Conservation (phyloP, 2,888 invertebrate genomes). For the Chrysomela aeneicollis region DNA sequence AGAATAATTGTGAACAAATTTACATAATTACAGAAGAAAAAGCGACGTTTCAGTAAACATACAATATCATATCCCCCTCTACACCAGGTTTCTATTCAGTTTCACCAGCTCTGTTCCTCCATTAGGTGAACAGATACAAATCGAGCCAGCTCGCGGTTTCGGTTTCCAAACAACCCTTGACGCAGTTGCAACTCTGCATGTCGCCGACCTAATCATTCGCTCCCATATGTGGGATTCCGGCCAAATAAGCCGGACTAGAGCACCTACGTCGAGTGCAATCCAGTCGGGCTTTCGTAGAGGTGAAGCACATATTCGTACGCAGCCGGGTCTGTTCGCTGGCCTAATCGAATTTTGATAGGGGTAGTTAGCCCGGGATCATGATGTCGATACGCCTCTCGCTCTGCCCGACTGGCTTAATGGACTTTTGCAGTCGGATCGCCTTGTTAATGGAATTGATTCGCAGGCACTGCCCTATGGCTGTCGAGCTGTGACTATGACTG, state of each 20-base stretch:
- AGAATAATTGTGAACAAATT: no score
- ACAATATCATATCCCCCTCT: no score
- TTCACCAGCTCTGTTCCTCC: no score
- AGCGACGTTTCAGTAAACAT: no score
- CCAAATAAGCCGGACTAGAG: neutral
- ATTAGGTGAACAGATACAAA: no score
- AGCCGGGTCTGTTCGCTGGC: neutral
- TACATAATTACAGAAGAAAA: no score
- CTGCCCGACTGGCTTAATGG: neutral
- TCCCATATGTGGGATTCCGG: neutral
- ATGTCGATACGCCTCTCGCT: neutral
- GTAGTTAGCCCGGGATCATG: conserved; percentile 7
- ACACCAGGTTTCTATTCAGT: no score
- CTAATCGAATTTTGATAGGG: conserved; percentile 17
- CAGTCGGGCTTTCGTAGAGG: conserved; percentile 5
- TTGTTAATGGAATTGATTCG: conserved; percentile 6
- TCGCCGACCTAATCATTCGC: no score
- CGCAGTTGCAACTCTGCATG: no score
- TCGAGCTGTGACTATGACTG: neutral
- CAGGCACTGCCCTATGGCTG: neutral
- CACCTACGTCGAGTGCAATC: neutral
- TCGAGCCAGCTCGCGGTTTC: no score
- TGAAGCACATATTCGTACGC: conserved; percentile 3
- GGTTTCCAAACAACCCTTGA: no score
- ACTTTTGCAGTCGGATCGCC: conserved; percentile 4